Evolutionary conservation across 2,797 vertebrate species (phyloP).

Genomic region (Protonibea diacanthus): DNA sequence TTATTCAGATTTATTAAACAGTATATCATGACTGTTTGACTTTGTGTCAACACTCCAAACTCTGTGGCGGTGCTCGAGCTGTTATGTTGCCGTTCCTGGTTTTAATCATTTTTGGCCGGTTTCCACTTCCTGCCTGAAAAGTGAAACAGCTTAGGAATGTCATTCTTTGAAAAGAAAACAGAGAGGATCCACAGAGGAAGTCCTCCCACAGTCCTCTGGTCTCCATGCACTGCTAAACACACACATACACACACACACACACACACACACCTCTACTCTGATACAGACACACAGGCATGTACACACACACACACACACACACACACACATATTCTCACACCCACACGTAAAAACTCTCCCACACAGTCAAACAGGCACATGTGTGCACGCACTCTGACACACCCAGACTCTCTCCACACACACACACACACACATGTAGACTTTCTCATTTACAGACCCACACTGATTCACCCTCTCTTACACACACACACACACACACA

Average conservation of each 20-base stretch:
- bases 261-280: conserved; percentile 47
- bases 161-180: conserved; percentile 99
- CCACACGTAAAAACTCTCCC: conserved; percentile 70
- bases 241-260: conserved; percentile 61
- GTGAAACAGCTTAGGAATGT: conserved; percentile 99
- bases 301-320: conserved; percentile 82
- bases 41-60: conserved; percentile 90
- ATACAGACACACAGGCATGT: conserved; percentile 81
- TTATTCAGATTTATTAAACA: conserved; percentile 95
- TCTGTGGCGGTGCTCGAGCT: conserved; percentile 89
- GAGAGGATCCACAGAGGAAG: conserved; percentile 98
- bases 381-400: conserved; percentile 46
- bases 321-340: conserved; percentile 85
- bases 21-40: conserved; percentile 95
- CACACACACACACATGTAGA: conserved; percentile 22
- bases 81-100: conserved; percentile 92
- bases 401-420: conserved; percentile 58
- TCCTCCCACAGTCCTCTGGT: conserved; percentile 94
- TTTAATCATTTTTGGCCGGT: conserved; percentile 96
- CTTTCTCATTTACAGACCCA: conserved; percentile 65
- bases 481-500: conserved; percentile 43
- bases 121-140: conserved; percentile 98
- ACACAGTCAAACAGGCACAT: conserved; percentile 63
- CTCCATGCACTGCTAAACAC: conserved; percentile 90
- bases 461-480: conserved; percentile 66